Base-by-base conservation (phyloP, 2,113 vertebrate genomes). In the Corvus hawaiiensis region DNA sequence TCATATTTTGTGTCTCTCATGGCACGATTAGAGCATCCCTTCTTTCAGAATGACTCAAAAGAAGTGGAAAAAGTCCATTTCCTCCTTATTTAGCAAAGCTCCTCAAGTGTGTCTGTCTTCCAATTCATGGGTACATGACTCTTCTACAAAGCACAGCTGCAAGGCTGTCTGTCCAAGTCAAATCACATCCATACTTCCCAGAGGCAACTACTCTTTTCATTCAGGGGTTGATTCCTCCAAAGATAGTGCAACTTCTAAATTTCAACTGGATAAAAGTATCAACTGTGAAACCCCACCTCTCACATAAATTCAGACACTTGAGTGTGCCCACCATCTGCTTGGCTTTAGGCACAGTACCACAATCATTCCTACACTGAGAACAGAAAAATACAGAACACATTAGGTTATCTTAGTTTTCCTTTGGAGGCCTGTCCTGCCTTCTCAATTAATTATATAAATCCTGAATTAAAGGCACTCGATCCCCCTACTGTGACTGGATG, bases 11-110 rank as follows among this genome's bases (percentile, higher is more conserved):
- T 48, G 11, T 81, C 26, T 84, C 24, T 81, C 30, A 28, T 16
- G 62, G 35, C 26, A 72, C 0, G 0, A 77, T 28, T 39, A 66
- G 13, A 58, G 11, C 35, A 84, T 5, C 8, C 4, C 16, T 66
- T 63, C 68, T 66, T 90, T 63, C 76, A 46, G 48, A 63, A 35
- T n/a, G 37, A 91, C 23, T 23, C 67, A 58, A 52, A 86, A 23
- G 21, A 80, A 61, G n/a, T 8, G 56, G 30, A 32, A 90, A 82
- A 87, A 72, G n/a, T 26, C 6, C 11, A 44, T 62, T 67, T 5
- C 11, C 27, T 23, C 37, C 23, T 55, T 33, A 44, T 2, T 62
- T 58, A 55, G 30, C 37, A 84, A 86, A 83, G 55, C 7, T 93
- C 27, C 79, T 94, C 69, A 63, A 84, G 17, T 0, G 1, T 16